Evolutionary conservation across 2,888 invertebrate species (phyloP), one percentile per base, ranked within the genome.

Genomic region (Lasioglossum lativentre): DNA sequence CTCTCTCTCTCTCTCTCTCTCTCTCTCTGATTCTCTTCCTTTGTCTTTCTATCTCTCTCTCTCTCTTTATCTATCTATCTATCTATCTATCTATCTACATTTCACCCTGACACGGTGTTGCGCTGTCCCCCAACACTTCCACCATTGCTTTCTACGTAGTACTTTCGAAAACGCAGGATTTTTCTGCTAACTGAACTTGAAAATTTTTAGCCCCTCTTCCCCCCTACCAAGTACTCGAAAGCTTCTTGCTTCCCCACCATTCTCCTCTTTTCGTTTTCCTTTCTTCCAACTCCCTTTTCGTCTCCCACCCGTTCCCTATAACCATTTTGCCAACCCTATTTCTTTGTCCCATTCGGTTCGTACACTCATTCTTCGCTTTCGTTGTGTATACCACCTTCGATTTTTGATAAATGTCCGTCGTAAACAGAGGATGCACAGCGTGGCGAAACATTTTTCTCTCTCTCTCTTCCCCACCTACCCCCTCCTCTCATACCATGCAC

Each of bases 371-470:
- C 79, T 86, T 80, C 47, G 88, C 86, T 86, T 78, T 88, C 86
- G 70, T 80, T 75, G 82, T 81, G 38, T 77, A 78, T 77, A 40
- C 70, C 86, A 81, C 70, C 83, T 83, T 81, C 81, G 79, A 81
- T 81, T 86, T 86, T 83, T 78, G 16, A 79, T 76, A 86, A 81
- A 70, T 74, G 83, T 56, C 75, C 77, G 76, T 75, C 66, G 85
- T 82, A 87, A 88, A 86, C 86, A 82, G 83, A 87, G 86, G 86
- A 88, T 88, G 88, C 85, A 89, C 86, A 78, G 71, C 72, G 81
- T 68, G 79, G 52, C 82, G 83, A 77, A 72, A 16, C 68, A 34
- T 56, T 38, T 34, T 42, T 52, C 2, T 30, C 16, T 19, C 6
- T 63, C 30, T 63, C 3, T 30, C 59, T 23, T 1, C 6, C 47